Percentiles rank a stretch among this genome's conserved stretches.
Conservation (phyloP, 2,888 invertebrate species). For the Aphidius colemani region DNA sequence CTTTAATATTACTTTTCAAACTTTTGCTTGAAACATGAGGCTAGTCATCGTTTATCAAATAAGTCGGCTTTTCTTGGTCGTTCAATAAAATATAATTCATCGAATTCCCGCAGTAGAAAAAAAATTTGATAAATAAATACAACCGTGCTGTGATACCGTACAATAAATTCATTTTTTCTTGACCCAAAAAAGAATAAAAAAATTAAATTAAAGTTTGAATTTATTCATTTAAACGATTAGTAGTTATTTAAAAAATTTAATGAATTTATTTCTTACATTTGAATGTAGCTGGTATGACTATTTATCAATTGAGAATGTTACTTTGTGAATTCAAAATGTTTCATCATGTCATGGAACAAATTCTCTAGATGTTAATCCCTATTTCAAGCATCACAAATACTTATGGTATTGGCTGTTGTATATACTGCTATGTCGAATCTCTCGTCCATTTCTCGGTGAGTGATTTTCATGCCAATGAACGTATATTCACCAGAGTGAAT, state of each 20-base stretch:
- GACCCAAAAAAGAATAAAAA: not conserved
- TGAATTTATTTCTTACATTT: too few relatives aligned
- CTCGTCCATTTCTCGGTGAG: slow-evolving; percentile 12
- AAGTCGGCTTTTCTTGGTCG: too few relatives aligned
- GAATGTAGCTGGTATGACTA: too few relatives aligned
- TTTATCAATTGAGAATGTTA: too few relatives aligned
- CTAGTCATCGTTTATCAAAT: too few relatives aligned
- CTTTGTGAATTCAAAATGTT: too few relatives aligned
- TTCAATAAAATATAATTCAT: too few relatives aligned
- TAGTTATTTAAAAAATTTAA: not conserved
- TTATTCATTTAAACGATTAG: not conserved
- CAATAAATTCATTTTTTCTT: not conserved
- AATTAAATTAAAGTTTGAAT: not conserved
- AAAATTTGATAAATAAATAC: too few relatives aligned
- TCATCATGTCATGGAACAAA: not conserved
- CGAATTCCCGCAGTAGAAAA: too few relatives aligned
- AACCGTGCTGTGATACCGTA: too few relatives aligned
- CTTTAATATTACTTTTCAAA: too few relatives aligned
- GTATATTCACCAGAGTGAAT: slow-evolving; percentile 28
- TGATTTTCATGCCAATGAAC: slow-evolving; percentile 17
- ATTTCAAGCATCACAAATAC: slow-evolving; percentile 9
- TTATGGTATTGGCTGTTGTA: not conserved
- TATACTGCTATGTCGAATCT: not conserved
- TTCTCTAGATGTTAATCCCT: not conserved
- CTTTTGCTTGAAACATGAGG: too few relatives aligned